Evolutionary conservation across 2,888 invertebrate species (phyloP), one percentile per base, ranked within the genome.

Genomic region (Trichacis sp.): DNA sequence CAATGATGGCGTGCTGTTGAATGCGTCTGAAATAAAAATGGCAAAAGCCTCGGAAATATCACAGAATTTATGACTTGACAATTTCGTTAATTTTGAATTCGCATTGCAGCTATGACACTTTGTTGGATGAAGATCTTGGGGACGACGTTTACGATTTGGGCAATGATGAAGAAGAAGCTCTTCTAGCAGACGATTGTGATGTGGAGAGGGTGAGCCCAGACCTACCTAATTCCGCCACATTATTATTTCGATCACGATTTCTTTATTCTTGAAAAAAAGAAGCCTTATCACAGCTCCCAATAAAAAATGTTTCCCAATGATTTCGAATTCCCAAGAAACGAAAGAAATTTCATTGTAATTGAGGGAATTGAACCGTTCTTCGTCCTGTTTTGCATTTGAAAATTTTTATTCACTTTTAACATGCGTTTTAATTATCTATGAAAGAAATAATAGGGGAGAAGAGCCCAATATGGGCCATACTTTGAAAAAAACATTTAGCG

Each of bases 141-240:
- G 85, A 85, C 47, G 83, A 84, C 56, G 85, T 84, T 51, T 85
- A 85, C 64, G 85, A 86, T 68, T 73, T 86, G 49, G 84, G 82
- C 58, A 85, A 85, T 69, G 85, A 86, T 47, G 86, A 86, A 71
- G 86, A 86, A 77, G 85, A 86, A 73, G 86, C 85, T 12, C 79
- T 86, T 36, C 76, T 86, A 72, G 85, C 85, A 24, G 86, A 85
- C 71, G 84, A 85, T 75, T 79, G 80, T 77, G 83, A 84, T 72
- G 65, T 80, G 60, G 82, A 82, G 68, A 81, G 80, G 82, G 83
- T 83, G 79, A 83, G 83, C 78, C 73, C 74, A 71, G 65, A 69
- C 69, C 68, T 69, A 66, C 57, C 66, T 48, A 45, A 62, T 55
- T 63, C 68, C 66, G 69, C 60, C 65, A 51, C 51, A 63, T 55